These are phyloP conservation scores for Equus quagga DNA, from an alignment of 2,113 vertebrate species.

Conservation along the genomic window DNA sequence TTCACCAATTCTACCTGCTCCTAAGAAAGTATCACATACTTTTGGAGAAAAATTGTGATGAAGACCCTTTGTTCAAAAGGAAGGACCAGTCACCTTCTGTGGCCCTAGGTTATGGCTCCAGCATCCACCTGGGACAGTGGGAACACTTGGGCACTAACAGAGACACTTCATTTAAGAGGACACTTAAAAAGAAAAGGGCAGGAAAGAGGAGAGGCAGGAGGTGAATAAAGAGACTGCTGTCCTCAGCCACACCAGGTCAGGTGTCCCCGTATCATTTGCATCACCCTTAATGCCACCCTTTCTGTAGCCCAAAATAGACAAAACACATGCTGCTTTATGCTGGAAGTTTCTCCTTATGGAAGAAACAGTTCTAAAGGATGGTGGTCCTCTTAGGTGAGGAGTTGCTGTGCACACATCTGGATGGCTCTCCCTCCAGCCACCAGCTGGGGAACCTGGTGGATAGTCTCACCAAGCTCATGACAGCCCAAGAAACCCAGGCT, in stretches of 20 bases:
- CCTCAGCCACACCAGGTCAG: neutral
- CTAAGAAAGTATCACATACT: neutral
- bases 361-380: neutral
- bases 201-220: neutral
- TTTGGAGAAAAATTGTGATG: neutral
- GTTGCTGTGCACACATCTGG: fast-evolving
- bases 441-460: neutral
- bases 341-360: neutral
- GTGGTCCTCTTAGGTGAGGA: too few relatives aligned
- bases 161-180: neutral
- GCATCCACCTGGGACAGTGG: neutral
- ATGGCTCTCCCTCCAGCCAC: neutral
- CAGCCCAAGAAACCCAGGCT: neutral
- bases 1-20: neutral
- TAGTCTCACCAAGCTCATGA: neutral
- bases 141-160: neutral
- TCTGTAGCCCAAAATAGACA: neutral
- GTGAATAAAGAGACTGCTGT: neutral
- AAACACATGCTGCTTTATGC: fast-evolving
- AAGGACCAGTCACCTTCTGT: neutral
- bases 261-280: fast-evolving
- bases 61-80: neutral
- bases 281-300: fast-evolving
- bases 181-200: neutral
- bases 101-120: neutral